These are phyloP conservation scores for Campylomormyrus numenius DNA, from an alignment of 2,113 vertebrate genomes.

Conservation along the genomic window DNA sequence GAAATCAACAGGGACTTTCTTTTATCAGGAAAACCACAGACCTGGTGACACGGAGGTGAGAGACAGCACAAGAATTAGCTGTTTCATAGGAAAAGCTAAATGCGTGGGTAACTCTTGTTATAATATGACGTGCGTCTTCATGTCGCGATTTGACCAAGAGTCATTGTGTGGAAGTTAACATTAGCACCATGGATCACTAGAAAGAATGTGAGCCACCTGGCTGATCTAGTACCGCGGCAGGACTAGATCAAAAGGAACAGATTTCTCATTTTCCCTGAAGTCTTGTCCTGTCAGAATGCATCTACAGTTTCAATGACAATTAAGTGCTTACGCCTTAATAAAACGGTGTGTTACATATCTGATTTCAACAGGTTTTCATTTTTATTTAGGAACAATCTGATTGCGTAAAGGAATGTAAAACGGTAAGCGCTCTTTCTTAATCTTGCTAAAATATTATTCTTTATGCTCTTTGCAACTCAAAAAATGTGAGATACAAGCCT, in stretches of 20 bases:
- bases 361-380: background rate
- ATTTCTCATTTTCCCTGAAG: background rate
- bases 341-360: background rate
- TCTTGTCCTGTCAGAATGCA: background rate
- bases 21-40: background rate
- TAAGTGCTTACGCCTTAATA: conserved; percentile 8
- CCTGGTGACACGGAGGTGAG: background rate
- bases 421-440: background rate
- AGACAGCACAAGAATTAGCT: background rate
- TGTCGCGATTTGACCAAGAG: background rate
- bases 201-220: background rate
- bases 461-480: background rate
- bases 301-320: conserved; percentile 3
- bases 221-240: background rate
- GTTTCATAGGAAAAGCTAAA: background rate
- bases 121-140: background rate
- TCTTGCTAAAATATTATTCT: background rate
- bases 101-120: background rate
- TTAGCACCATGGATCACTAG: background rate
- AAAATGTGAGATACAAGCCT: background rate
- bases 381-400: background rate
- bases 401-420: conserved; percentile 2
- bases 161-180: background rate
- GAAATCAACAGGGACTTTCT: background rate
- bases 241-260: background rate